Conservation (phyloP, 2,888 invertebrate species). For the Pyrrhia umbra region DNA sequence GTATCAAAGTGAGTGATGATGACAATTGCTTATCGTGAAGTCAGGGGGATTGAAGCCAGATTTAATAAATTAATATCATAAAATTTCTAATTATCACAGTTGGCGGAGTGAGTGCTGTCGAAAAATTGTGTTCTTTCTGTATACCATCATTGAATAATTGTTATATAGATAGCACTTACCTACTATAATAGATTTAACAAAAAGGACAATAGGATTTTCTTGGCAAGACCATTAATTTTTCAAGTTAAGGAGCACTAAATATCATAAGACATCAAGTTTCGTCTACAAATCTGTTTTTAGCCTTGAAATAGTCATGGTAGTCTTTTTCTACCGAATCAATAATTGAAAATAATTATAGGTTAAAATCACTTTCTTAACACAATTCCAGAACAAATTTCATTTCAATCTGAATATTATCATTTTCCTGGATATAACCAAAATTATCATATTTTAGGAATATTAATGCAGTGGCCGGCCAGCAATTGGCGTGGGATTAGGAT, state of each 20-base stretch:
- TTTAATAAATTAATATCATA: not conserved
- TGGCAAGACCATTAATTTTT: too few species aligned
- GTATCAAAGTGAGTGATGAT: not conserved
- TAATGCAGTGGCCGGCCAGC: conserved; percentile 43
- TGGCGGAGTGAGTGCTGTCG: not conserved
- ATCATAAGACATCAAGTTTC: too few species aligned
- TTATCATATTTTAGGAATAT: conserved; percentile 50
- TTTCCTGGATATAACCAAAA: conserved; percentile 41
- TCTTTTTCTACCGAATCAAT: not conserved
- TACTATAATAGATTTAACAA: too few species aligned
- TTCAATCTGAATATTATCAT: conserved; percentile 28
- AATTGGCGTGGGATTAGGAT: conserved; percentile 51
- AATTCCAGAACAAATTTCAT: conserved; percentile 19
- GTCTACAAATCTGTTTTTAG: too few species aligned
- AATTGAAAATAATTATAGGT: not conserved
- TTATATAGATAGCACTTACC: too few species aligned
- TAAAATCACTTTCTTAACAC: conserved; percentile 3
- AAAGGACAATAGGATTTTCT: too few species aligned
- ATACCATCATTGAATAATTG: too few species aligned
- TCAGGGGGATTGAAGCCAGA: not conserved
- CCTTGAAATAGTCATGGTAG: too few species aligned
- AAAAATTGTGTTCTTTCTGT: not conserved
- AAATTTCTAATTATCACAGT: not conserved
- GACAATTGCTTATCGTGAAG: not conserved
- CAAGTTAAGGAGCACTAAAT: too few species aligned